Evolutionary conservation across 1,140 invertebrate species (phyloP).

Genomic region (Sinella curviseta): DNA sequence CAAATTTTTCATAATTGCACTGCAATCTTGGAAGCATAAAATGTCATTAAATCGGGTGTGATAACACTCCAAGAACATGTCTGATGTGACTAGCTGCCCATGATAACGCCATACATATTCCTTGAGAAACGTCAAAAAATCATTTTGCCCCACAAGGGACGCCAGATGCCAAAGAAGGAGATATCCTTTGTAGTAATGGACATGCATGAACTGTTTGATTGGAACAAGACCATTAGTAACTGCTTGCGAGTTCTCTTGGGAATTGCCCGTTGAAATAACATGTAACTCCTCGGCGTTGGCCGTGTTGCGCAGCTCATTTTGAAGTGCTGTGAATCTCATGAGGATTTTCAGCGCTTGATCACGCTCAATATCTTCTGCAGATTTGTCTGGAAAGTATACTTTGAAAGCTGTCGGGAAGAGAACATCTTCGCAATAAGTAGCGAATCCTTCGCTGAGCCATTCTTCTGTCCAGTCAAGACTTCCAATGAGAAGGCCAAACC

Average conservation of each 20-base stretch:
- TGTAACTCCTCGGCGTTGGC: slow-evolving; percentile 51
- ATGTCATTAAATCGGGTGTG: slow-evolving; percentile 12
- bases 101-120: slow-evolving; percentile 51
- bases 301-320: slow-evolving; percentile 54
- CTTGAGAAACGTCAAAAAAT: slow-evolving; percentile 53
- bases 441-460: slow-evolving; percentile 59
- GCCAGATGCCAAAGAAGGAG: slow-evolving; percentile 55
- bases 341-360: slow-evolving; percentile 50
- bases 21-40: neutral
- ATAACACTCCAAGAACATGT: slow-evolving; percentile 50
- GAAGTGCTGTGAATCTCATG: slow-evolving; percentile 52
- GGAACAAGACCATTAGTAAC: slow-evolving; percentile 58
- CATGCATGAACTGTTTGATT: slow-evolving; percentile 57
- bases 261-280: neutral
- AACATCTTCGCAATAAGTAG: slow-evolving; percentile 57
- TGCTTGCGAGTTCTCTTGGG: slow-evolving; percentile 44
- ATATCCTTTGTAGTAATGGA: slow-evolving; percentile 58
- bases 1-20: slow-evolving; percentile 26
- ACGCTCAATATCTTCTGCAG: neutral
- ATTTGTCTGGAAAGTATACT: neutral
- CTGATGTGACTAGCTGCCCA: slow-evolving; percentile 54
- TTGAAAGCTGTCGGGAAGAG: slow-evolving; percentile 41
- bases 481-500: slow-evolving; percentile 58
- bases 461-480: slow-evolving; percentile 59
- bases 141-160: slow-evolving; percentile 49